Evolutionary conservation across 2,888 invertebrate species (phyloP).

Genomic region (Strigamia maritima): DNA sequence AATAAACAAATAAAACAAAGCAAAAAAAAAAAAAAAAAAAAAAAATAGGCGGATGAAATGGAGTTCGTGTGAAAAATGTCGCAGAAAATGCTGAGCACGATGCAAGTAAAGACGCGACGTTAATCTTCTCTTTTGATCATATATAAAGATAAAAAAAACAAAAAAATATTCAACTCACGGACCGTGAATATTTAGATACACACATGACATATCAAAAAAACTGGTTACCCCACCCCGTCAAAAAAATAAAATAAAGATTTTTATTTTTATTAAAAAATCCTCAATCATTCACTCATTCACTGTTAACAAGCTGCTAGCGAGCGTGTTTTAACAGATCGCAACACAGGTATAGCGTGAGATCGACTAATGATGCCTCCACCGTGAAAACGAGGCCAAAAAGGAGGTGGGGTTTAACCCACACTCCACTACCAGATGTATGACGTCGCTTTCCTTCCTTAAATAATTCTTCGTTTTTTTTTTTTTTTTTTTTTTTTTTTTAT

Average conservation of each 20-base stretch:
- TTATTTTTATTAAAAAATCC: background rate
- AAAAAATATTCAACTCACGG: background rate
- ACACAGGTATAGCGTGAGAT: constrained; percentile 24
- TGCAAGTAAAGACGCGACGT: background rate
- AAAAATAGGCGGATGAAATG: background rate
- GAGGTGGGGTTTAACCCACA: background rate
- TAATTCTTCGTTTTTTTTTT: no score
- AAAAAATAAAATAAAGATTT: background rate
- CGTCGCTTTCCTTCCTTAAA: constrained; percentile 15
- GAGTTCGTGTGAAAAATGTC: constrained; percentile 1
- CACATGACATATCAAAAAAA: background rate
- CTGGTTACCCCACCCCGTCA: background rate
- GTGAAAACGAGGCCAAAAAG: background rate
- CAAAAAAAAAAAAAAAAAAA: background rate
- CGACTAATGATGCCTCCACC: background rate
- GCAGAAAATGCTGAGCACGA: constrained; percentile 20
- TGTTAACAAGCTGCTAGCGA: constrained; percentile 8
- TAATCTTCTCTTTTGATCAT: constrained; percentile 3
- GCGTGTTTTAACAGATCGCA: constrained; percentile 8
- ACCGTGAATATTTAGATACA: constrained; percentile 25
- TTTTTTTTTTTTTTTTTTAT: no score
- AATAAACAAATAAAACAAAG: constrained; percentile 22
- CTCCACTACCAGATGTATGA: constrained; percentile 2
- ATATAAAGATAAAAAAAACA: background rate
- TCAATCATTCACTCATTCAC: background rate